Conservation (phyloP, 2,888 invertebrate genomes). For the Trachelus tabidus region DNA sequence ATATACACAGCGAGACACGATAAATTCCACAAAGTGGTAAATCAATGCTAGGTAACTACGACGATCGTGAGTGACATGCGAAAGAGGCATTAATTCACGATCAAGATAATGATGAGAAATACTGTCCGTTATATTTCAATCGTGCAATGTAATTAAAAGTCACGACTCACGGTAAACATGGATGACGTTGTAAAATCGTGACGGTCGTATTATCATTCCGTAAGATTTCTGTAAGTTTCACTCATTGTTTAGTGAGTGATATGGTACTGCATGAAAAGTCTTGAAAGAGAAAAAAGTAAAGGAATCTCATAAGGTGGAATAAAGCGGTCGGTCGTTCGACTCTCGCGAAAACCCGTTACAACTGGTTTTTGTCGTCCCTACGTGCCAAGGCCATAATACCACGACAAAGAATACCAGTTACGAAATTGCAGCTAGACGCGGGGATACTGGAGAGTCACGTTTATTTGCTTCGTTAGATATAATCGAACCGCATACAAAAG, state of each 20-base stretch:
- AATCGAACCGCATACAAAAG: background rate
- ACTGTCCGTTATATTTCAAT: constrained; percentile 22
- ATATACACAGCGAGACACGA: background rate
- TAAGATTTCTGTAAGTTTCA: background rate
- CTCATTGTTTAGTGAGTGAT: background rate
- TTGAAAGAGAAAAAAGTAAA: background rate
- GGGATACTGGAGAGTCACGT: background rate
- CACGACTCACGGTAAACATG: background rate
- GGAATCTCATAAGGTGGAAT: background rate
- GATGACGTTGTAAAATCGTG: background rate
- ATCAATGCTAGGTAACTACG: background rate
- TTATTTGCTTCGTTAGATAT: background rate
- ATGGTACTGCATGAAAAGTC: background rate
- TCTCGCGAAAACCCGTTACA: background rate
- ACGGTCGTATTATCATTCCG: background rate
- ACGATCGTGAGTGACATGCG: constrained; percentile 25
- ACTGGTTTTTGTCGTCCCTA: background rate
- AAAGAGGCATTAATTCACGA: constrained; percentile 11
- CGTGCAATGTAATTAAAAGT: constrained; percentile 10
- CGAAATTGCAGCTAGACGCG: background rate
- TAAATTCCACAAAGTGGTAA: background rate
- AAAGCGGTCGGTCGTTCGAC: background rate
- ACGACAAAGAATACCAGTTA: background rate
- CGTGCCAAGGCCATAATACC: background rate
- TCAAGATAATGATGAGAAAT: constrained; percentile 8